Conservation (phyloP, 37 sponge, comb jelly and placozoan species). For the Eunapius fragilis region DNA sequence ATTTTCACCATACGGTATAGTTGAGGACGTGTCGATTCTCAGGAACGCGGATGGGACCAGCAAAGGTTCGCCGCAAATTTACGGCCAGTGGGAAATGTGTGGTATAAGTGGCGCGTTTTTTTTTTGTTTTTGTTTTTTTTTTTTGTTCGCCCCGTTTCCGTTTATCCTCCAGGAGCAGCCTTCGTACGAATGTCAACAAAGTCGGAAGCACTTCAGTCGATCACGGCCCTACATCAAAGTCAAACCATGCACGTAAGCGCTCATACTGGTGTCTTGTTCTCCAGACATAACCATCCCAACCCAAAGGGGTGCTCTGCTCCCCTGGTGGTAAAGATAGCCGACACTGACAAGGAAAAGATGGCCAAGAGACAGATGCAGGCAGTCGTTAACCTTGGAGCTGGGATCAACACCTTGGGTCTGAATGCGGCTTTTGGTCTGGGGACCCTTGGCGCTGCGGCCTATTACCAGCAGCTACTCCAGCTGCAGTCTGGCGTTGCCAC, state of each 20-base stretch:
- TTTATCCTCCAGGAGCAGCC: slow-evolving; percentile 82
- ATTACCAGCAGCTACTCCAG: slow-evolving; percentile 40
- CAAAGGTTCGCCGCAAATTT: slow-evolving; percentile 41
- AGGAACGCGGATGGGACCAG: slow-evolving; percentile 67
- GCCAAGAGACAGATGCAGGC: slow-evolving; percentile 51
- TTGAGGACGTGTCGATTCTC: slow-evolving; percentile 80
- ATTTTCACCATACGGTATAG: slow-evolving; percentile 58
- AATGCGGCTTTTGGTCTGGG: slow-evolving; percentile 24
- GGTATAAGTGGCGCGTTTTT: not conserved
- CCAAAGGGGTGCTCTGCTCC: slow-evolving; percentile 71
- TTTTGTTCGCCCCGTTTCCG: too few species aligned
- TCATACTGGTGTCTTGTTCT: not conserved
- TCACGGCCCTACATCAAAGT: slow-evolving; percentile 75
- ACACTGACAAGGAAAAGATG: slow-evolving; percentile 86
- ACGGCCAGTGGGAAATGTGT: not conserved
- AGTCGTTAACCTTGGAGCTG: slow-evolving; percentile 9
- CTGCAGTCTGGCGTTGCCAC: slow-evolving; percentile 23
- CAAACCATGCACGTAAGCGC: slow-evolving; percentile 77
- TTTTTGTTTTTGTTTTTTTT: too few species aligned
- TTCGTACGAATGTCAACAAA: slow-evolving; percentile 71
- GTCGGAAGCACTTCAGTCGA: slow-evolving; percentile 56
- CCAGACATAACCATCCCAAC: not conserved
- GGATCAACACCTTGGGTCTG: slow-evolving; percentile 1
- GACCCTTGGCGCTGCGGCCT: slow-evolving; percentile 30
- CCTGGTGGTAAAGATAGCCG: slow-evolving; percentile 82